Conservation (phyloP, 2,797 vertebrate species). For the Cheirogaleus major region DNA sequence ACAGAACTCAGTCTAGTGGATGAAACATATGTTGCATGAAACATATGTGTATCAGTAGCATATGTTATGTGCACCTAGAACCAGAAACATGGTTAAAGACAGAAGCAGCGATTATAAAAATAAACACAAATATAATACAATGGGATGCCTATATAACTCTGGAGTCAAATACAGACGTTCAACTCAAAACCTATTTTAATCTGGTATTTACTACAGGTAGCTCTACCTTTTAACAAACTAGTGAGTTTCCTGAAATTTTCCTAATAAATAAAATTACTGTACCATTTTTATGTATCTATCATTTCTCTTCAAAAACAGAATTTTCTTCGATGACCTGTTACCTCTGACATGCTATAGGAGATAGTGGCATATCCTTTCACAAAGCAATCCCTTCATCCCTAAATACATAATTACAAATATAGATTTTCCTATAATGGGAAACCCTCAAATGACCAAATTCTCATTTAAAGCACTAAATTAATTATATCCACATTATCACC, state of each 20-base stretch:
- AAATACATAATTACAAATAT: background rate
- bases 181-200: conserved; percentile 19
- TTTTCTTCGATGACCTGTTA: background rate
- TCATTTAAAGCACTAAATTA: conserved; percentile 1
- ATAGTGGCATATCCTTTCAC: background rate
- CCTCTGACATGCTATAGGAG: background rate
- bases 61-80: background rate
- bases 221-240: conserved; percentile 36
- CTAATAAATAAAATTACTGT: background rate
- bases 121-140: conserved; percentile 45
- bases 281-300: background rate
- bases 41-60: background rate
- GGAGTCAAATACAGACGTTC: background rate
- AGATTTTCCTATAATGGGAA: background rate
- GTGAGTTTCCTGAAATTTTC: background rate
- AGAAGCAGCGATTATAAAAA: conserved; percentile 35
- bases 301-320: background rate
- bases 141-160: background rate
- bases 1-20: background rate
- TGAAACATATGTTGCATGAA: background rate
- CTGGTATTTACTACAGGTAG: background rate
- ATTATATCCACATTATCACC: background rate
- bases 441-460: background rate
- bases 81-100: background rate
- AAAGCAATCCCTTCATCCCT: background rate